Evolutionary conservation across 2,888 invertebrate genomes (phyloP), one percentile per base, ranked within the genome.

Genomic region (Dioctria rufipes): DNA sequence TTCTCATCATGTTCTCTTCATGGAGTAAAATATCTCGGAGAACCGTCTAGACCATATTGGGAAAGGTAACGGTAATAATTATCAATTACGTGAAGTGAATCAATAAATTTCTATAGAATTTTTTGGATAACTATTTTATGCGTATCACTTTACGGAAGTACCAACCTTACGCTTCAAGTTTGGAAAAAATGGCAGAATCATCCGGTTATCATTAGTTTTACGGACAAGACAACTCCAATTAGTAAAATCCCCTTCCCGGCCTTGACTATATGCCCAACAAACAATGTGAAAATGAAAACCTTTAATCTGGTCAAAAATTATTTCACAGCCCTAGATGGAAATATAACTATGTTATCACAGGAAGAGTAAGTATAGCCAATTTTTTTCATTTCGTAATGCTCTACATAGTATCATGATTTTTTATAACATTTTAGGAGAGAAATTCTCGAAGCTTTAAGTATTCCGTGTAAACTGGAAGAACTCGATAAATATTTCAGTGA

Each of bases 221-320:
- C 65, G 13, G 78, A 78, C 11, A 78, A 51, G 51, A 65, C 78
- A 13, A 78, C 78, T 13, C 2, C 54, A 54, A 66, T 78, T 42
- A 46, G 42, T 54, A n/a, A 37, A 66, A 78, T 78, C 54, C 78
- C 78, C 9, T 78, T 78, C 65, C 78, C 78, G 51, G 51, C 78
- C n/a, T 37, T 82, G 11, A 77, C 80, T 51, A 39, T 82, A 5
- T 82, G 82, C 66, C 81, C 82, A 13, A 80, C 75, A 46, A 80
- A 73, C 61, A 63, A 71, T 60, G 25, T 65, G 8, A 63, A 46
- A 42, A 71, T 42, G 8, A 61, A 49, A 37, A 60, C 49, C 25
- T 71, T 73, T 46, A 65, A 77, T 71, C 25, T 25, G 25, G 78
- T 78, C 39, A 6, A 46, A 9, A 6, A 49, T 4, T 9, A n/a